phyloP scores from a whole-genome alignment of 2,113 vertebrate species.

The Aepyceros melampus region DNA sequence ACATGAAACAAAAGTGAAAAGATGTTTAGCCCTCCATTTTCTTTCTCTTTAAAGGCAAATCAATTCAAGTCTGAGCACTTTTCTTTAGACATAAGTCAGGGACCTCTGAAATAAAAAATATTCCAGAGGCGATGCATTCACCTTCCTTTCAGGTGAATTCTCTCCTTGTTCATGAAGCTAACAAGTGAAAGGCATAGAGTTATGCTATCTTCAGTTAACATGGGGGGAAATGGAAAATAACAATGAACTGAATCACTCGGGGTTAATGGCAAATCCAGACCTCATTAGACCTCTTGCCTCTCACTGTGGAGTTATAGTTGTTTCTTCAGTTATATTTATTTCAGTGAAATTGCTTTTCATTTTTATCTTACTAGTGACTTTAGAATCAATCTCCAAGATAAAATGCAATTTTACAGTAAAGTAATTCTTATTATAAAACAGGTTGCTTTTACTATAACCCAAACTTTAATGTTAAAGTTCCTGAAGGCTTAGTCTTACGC shows the following conservation, averaged over 20 bases:
- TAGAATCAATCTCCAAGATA: not conserved
- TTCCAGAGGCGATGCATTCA: not conserved
- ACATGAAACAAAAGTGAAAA: not conserved
- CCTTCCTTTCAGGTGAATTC: not conserved
- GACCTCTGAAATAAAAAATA: not conserved
- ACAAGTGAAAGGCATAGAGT: not conserved
- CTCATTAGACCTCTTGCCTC: not conserved
- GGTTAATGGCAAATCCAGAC: not conserved
- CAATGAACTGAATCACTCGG: not conserved
- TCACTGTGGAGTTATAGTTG: not conserved
- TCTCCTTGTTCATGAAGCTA: not conserved
- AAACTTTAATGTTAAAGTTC: not conserved
- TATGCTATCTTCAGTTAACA: not conserved
- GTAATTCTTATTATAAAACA: not conserved
- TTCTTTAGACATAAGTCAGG: not conserved
- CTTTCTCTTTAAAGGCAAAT: not conserved
- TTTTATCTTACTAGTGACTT: not conserved
- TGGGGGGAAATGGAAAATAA: not conserved
- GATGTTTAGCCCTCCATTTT: not conserved
- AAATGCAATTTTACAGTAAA: not conserved
- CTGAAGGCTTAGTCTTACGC: not conserved
- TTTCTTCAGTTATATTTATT: not conserved
- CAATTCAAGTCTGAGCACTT: not conserved
- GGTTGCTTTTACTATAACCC: not conserved
- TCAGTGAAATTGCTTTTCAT: not conserved